Conservation (phyloP, 2,888 invertebrate genomes). For the Hyles lineata region DNA sequence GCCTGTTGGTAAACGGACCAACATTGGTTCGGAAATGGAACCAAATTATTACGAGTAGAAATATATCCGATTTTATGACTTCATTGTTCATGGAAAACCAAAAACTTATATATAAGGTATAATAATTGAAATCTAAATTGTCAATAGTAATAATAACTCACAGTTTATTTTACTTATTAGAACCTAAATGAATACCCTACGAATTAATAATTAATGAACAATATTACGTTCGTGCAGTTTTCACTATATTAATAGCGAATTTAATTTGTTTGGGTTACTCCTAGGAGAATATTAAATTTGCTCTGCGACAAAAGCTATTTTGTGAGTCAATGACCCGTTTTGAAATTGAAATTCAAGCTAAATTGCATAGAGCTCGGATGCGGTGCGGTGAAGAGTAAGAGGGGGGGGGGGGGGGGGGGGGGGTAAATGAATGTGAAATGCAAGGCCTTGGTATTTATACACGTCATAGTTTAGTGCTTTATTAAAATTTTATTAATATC, state of each 20-base stretch:
- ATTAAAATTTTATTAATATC: too few relatives aligned
- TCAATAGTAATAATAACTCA: too few relatives aligned
- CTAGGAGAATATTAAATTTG: conserved; percentile 14
- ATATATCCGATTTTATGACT: too few relatives aligned
- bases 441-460: not conserved
- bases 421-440: conserved; percentile 14
- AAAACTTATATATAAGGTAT: too few relatives aligned
- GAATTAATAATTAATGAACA: not conserved
- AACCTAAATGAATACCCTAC: not conserved
- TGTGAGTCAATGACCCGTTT: conserved; percentile 29
- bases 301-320: conserved; percentile 6
- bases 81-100: too few relatives aligned
- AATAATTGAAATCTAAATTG: too few relatives aligned
- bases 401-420: not conserved
- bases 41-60: too few relatives aligned
- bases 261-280: not conserved
- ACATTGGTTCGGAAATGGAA: too few relatives aligned
- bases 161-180: too few relatives aligned
- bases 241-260: not conserved
- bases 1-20: too few relatives aligned
- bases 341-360: conserved; percentile 24
- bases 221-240: not conserved
- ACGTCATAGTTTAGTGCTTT: too few relatives aligned
- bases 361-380: conserved; percentile 4
- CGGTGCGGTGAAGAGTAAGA: not conserved